A percentile compares a stretch with the other conserved stretches of the same genome.
phyloP scores from a whole-genome alignment of 1,140 invertebrate species.

The Babylonia areolata region DNA sequence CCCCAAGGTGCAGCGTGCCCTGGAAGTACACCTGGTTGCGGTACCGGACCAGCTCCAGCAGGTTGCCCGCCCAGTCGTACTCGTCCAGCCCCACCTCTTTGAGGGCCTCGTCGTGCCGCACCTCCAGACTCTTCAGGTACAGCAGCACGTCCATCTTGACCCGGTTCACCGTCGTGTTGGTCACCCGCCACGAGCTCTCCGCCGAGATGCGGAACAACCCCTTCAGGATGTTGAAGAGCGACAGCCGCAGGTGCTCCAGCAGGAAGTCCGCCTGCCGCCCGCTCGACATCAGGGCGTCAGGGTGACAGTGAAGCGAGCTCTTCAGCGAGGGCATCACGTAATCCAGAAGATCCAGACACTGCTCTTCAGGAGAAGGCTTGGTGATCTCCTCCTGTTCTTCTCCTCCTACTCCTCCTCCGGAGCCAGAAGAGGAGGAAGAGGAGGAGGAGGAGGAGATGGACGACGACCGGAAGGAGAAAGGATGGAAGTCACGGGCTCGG shows the following conservation, averaged over 20 bases:
- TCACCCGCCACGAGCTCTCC: constrained; percentile 40
- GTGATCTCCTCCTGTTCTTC: neutral
- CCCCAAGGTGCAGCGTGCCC: neutral
- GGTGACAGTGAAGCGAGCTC: constrained; percentile 42
- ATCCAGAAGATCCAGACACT: constrained; percentile 44
- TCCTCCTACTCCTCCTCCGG: neutral
- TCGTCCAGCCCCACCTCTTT: constrained; percentile 37
- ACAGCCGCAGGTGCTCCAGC: constrained; percentile 30
- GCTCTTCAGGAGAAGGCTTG: constrained; percentile 35
- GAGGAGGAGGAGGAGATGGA: neutral
- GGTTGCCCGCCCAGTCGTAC: constrained; percentile 42
- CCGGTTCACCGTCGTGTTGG: constrained; percentile 45
- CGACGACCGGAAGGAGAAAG: neutral
- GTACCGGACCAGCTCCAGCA: constrained; percentile 39
- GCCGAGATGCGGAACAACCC: constrained; percentile 29
- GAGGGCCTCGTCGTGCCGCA: neutral
- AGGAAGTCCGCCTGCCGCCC: constrained; percentile 14
- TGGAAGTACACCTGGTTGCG: constrained; percentile 32
- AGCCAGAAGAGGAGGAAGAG: neutral
- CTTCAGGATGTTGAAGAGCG: constrained; percentile 42
- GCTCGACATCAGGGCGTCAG: constrained; percentile 4
- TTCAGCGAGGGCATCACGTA: constrained; percentile 46
- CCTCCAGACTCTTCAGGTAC: constrained; percentile 28
- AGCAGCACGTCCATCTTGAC: constrained; percentile 32
- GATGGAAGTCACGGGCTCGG: neutral